Conservation (phyloP, 2,888 invertebrate species). For the Lacanobia oleracea region DNA sequence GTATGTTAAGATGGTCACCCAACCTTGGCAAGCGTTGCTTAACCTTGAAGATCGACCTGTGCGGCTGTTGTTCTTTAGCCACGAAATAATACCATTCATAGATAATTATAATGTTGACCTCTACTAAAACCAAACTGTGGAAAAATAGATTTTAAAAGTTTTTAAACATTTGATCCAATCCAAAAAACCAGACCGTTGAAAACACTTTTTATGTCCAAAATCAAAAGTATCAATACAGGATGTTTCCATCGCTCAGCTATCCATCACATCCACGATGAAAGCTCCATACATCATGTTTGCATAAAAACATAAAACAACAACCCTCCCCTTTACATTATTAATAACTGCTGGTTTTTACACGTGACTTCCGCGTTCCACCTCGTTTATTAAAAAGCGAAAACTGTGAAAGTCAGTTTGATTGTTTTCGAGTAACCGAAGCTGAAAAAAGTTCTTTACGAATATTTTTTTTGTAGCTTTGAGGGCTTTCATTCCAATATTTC, state of each 20-base stretch:
- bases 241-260: slow-evolving; percentile 14
- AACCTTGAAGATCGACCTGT: no score
- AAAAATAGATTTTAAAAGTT: background rate
- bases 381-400: slow-evolving; percentile 54
- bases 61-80: no score
- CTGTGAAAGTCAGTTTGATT: slow-evolving; percentile 52
- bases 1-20: no score
- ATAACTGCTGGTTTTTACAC: slow-evolving; percentile 39
- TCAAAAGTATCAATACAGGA: slow-evolving; percentile 1
- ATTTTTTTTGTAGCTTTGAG: slow-evolving; percentile 38
- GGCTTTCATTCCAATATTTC: slow-evolving; percentile 25
- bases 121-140: no score
- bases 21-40: no score
- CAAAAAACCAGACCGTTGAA: background rate
- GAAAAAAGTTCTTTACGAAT: slow-evolving; percentile 34
- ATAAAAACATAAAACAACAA: slow-evolving; percentile 30
- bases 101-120: no score
- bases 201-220: background rate
- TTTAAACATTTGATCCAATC: background rate
- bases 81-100: no score
- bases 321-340: slow-evolving; percentile 29
- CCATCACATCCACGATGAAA: slow-evolving; percentile 39
- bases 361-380: slow-evolving; percentile 24
- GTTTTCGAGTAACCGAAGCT: slow-evolving; percentile 40
- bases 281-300: slow-evolving; percentile 28